Percentiles rank a stretch among this genome's conserved stretches.
Conservation (phyloP, 1,140 invertebrate species). For the Steinernema feltiae region DNA sequence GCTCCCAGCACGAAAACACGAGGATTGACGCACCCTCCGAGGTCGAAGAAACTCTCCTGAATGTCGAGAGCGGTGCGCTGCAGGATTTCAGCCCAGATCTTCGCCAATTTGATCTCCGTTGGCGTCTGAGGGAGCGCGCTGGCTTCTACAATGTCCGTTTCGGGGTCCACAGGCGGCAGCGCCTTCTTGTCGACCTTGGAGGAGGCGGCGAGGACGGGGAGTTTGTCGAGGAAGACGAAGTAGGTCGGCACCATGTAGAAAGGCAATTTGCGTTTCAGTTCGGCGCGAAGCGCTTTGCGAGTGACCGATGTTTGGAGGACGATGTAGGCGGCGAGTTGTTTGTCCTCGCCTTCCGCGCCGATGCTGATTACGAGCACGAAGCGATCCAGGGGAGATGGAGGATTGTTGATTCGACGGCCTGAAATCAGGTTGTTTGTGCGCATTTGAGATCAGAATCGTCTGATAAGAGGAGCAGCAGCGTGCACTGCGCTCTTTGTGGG, state of each 20-base stretch:
- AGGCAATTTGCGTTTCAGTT: slow-evolving; percentile 61
- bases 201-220: slow-evolving; percentile 59
- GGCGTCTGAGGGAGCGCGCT: slow-evolving; percentile 58
- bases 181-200: slow-evolving; percentile 60
- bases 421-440: slow-evolving; percentile 19
- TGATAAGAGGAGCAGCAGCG: slow-evolving; percentile 21
- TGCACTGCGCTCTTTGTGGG: no score
- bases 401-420: slow-evolving; percentile 62
- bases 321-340: slow-evolving; percentile 62
- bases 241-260: slow-evolving; percentile 64
- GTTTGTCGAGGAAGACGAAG: slow-evolving; percentile 60
- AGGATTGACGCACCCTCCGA: no score
- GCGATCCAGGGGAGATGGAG: slow-evolving; percentile 59
- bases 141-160: slow-evolving; percentile 49
- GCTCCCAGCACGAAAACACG: no score
- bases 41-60: slow-evolving; percentile 62
- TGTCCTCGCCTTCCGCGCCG: slow-evolving; percentile 63
- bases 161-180: slow-evolving; percentile 57
- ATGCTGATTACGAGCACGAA: slow-evolving; percentile 59
- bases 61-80: slow-evolving; percentile 59
- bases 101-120: slow-evolving; percentile 58
- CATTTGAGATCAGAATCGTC: neutral
- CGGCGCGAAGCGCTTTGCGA: slow-evolving; percentile 59
- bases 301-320: slow-evolving; percentile 58
- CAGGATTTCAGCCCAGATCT: slow-evolving; percentile 58